phyloP scores from a whole-genome alignment of 2,797 vertebrate genomes.

The Urosaurus nigricauda region DNA sequence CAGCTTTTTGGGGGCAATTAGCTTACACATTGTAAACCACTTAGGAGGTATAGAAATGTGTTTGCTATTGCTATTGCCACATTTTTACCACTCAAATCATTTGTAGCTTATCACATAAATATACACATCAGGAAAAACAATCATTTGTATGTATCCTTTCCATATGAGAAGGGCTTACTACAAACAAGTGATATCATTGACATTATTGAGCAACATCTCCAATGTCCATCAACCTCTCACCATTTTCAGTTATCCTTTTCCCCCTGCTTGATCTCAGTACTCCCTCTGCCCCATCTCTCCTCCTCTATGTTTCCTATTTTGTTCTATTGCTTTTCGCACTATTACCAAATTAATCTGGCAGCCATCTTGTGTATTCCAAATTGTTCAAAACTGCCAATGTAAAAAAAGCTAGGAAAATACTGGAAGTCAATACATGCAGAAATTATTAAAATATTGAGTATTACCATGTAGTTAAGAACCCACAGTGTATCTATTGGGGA shows the following conservation, averaged over 20 bases:
- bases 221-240: background rate
- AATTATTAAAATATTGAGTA: no score
- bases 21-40: no score
- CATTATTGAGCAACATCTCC: background rate
- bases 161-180: background rate
- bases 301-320: background rate
- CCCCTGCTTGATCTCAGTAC: background rate
- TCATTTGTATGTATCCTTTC: background rate
- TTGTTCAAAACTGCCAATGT: background rate
- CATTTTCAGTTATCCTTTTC: background rate
- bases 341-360: background rate
- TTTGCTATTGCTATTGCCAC: no score
- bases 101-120: background rate
- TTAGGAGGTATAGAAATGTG: no score
- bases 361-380: background rate
- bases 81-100: background rate
- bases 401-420: no score
- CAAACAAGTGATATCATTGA: background rate
- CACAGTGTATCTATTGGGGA: no score
- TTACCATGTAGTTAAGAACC: no score
- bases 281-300: background rate
- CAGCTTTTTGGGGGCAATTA: no score
- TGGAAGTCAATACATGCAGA: no score
- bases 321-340: background rate
- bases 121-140: background rate